phyloP scores from a whole-genome alignment of 2,888 invertebrate genomes.

The Trisateles emortualis region DNA sequence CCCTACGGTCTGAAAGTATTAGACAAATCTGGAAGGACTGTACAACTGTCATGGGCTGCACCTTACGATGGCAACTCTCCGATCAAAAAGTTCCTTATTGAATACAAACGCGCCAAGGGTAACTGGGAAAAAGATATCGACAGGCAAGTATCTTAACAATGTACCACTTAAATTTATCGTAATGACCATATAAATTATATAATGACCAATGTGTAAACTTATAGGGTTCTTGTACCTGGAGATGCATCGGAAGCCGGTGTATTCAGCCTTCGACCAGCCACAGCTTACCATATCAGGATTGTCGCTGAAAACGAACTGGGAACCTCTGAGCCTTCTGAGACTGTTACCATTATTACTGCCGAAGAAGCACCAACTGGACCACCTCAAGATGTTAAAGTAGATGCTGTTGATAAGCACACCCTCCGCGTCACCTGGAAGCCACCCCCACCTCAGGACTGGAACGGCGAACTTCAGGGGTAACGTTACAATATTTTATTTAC shows the following conservation, averaged over 20 bases:
- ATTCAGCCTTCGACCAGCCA: conserved; percentile 95
- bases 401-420: conserved; percentile 95
- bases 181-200: no score
- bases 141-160: conserved; percentile 65
- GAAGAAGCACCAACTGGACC: conserved; percentile 96
- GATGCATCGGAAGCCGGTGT: conserved; percentile 96
- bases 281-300: conserved; percentile 96
- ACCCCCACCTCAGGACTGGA: conserved; percentile 95
- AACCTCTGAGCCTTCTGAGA: conserved; percentile 96
- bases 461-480: conserved; percentile 92
- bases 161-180: background rate
- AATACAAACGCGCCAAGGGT: conserved; percentile 94
- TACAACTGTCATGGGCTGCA: conserved; percentile 96
- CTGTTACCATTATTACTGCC: conserved; percentile 97
- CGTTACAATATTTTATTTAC: no score
- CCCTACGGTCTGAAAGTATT: conserved; percentile 95
- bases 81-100: conserved; percentile 95
- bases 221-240: conserved; percentile 94
- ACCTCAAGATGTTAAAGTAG: conserved; percentile 94
- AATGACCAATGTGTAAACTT: conserved; percentile 7
- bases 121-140: conserved; percentile 93
- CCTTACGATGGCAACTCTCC: conserved; percentile 97
- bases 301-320: conserved; percentile 98
- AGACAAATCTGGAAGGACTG: conserved; percentile 96
- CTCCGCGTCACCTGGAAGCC: conserved; percentile 96